Evolutionary conservation across 35 echinoderm and acorn worm genomes (phyloP).

Genomic region (Lytechinus pictus): DNA sequence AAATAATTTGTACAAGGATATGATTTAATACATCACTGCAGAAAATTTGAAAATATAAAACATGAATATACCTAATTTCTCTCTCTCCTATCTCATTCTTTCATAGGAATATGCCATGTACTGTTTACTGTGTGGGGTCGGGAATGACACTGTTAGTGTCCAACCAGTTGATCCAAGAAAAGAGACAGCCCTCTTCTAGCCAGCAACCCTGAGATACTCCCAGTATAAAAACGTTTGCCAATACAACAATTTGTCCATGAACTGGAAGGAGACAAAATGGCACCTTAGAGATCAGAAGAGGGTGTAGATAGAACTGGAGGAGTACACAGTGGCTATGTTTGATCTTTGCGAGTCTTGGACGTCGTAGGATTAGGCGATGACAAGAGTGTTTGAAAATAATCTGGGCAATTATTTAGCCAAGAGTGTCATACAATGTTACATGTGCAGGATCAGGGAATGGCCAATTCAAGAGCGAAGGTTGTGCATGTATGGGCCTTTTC

Average conservation of each 20-base stretch:
- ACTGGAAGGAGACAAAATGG: background rate
- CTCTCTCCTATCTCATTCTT: background rate
- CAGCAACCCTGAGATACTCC: background rate
- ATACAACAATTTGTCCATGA: background rate
- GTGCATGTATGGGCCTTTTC: background rate
- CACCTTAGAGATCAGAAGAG: background rate
- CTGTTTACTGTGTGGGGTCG: slow-evolving; percentile 83
- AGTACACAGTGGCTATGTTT: background rate
- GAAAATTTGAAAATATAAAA: no score
- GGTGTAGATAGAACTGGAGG: background rate
- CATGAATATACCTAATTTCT: background rate
- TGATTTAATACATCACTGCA: no score
- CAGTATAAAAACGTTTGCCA: background rate
- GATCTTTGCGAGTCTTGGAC: background rate
- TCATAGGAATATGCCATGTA: slow-evolving; percentile 83
- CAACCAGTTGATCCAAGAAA: slow-evolving; percentile 75
- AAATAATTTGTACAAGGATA: no score
- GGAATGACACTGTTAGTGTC: slow-evolving; percentile 69
- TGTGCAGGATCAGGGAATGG: background rate
- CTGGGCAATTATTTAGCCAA: background rate
- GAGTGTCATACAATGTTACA: background rate
- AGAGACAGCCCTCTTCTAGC: slow-evolving; percentile 48
- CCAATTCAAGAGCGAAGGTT: background rate
- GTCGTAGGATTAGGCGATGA: background rate
- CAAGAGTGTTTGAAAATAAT: no score